These are phyloP conservation scores for Xanthia icteritia DNA, from an alignment of 2,888 invertebrate genomes.

Conservation along the genomic window DNA sequence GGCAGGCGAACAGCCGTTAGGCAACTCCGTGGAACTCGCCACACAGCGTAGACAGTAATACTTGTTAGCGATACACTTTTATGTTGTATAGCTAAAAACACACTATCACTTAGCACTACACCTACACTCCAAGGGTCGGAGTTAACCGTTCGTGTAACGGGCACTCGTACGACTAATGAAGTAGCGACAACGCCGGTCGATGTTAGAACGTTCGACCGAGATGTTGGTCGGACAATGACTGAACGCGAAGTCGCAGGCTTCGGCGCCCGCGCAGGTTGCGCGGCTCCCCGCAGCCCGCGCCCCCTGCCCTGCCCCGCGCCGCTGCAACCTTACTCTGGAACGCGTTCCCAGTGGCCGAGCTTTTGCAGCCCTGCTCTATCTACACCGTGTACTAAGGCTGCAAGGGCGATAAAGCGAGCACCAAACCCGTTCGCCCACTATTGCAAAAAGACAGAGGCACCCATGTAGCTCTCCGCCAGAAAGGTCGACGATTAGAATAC, in stretches of 20 bases:
- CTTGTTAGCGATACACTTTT: slow-evolving; percentile 89
- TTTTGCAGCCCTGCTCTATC: slow-evolving; percentile 82
- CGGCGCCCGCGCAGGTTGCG: slow-evolving; percentile 82
- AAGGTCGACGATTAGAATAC: slow-evolving; percentile 70
- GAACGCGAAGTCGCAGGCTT: slow-evolving; percentile 82
- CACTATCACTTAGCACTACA: slow-evolving; percentile 89
- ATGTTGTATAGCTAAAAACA: slow-evolving; percentile 88
- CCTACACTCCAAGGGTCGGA: slow-evolving; percentile 84
- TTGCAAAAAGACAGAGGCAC: slow-evolving; percentile 71
- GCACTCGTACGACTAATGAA: slow-evolving; percentile 84
- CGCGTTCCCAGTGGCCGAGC: slow-evolving; percentile 81
- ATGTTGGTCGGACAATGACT: slow-evolving; percentile 89
- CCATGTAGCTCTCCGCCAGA: slow-evolving; percentile 63
- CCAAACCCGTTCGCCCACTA: slow-evolving; percentile 78
- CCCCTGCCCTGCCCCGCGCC: slow-evolving; percentile 65
- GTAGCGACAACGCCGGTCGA: slow-evolving; percentile 85
- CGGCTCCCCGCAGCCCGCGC: slow-evolving; percentile 68
- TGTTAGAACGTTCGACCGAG: slow-evolving; percentile 83
- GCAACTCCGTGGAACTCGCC: slow-evolving; percentile 84
- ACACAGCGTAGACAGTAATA: slow-evolving; percentile 83
- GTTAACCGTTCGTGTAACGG: slow-evolving; percentile 85
- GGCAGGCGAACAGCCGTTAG: slow-evolving; percentile 88
- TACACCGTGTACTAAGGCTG: slow-evolving; percentile 78
- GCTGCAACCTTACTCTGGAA: slow-evolving; percentile 77
- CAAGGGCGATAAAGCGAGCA: slow-evolving; percentile 81